Conservation (phyloP, 2,113 vertebrate species). For the Platysternon megacephalum region DNA sequence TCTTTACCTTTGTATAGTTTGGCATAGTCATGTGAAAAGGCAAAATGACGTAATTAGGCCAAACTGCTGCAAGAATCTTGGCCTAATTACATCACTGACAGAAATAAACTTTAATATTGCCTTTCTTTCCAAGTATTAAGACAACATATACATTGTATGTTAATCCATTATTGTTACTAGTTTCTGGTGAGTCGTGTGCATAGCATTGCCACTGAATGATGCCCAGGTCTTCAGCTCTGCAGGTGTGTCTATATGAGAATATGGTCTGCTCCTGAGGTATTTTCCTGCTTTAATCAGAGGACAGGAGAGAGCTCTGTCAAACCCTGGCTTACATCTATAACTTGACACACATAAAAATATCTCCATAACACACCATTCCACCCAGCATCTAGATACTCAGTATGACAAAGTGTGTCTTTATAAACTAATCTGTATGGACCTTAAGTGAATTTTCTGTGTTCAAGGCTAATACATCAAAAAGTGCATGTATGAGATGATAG, state of each 20-base stretch:
- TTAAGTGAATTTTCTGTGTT: neutral
- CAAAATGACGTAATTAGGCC: neutral
- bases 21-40: neutral
- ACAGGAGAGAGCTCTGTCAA: neutral
- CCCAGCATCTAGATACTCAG: accelerated
- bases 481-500: neutral
- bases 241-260: neutral
- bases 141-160: neutral
- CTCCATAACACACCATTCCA: neutral
- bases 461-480: neutral
- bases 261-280: neutral
- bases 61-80: neutral
- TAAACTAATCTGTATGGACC: neutral
- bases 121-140: neutral
- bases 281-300: neutral
- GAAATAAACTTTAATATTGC: neutral
- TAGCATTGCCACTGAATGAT: neutral
- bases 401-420: accelerated
- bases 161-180: neutral
- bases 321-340: neutral
- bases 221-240: neutral
- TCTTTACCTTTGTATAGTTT: neutral
- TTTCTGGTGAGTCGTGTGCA: accelerated
- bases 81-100: neutral
- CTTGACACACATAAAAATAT: neutral